A percentile compares a stretch with the other conserved stretches of the same genome.
Evolutionary conservation across 2,113 vertebrate genomes (phyloP).

Genomic region (Channa maculata): DNA sequence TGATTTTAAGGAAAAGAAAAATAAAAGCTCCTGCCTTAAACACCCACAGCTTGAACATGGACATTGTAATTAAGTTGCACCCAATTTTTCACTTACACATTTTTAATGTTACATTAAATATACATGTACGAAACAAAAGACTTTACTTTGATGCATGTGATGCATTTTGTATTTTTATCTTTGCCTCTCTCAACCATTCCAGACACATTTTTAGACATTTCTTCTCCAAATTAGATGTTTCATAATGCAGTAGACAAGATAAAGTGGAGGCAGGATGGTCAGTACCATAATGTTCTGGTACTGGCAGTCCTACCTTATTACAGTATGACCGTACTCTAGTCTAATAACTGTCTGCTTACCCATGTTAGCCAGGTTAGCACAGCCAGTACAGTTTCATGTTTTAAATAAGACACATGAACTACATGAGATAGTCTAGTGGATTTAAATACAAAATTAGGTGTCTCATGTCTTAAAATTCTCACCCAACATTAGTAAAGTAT

Average conservation of each 20-base stretch:
- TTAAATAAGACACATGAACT: too few species aligned
- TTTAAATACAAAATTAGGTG: too few species aligned
- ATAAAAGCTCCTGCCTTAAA: not conserved
- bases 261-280: not conserved
- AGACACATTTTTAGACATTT: not conserved
- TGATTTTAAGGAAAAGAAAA: not conserved
- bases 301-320: not conserved
- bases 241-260: not conserved
- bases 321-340: not conserved
- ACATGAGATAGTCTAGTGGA: too few species aligned
- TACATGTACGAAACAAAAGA: not conserved
- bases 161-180: not conserved
- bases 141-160: too few species aligned
- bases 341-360: too few species aligned
- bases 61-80: too few species aligned
- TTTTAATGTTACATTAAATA: not conserved
- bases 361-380: not conserved
- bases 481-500: too few species aligned
- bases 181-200: too few species aligned
- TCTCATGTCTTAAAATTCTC: too few species aligned
- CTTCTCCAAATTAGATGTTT: not conserved
- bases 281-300: too few species aligned
- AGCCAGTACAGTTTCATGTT: not conserved
- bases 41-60: too few species aligned
- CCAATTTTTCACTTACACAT: too few species aligned